These are phyloP conservation scores for Salvelinus namaycush DNA, from an alignment of 2,113 vertebrate genomes.

Conservation along the genomic window DNA sequence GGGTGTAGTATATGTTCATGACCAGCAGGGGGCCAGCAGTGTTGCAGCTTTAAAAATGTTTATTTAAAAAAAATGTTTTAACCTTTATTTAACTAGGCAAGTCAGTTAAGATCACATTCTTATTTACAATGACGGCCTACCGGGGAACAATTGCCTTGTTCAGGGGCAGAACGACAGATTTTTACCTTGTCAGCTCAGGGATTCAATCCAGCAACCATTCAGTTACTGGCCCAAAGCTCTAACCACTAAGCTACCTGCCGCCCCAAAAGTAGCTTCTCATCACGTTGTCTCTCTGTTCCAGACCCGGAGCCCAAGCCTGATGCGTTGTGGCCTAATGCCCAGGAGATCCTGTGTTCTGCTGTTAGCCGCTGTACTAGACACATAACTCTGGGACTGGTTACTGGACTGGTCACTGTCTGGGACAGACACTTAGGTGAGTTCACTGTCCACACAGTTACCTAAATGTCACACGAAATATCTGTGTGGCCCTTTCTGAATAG, in stretches of 20 bases:
- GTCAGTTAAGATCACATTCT: too few relatives aligned
- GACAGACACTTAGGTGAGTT: constrained; percentile 75
- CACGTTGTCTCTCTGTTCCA: constrained; percentile 32
- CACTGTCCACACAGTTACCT: not conserved
- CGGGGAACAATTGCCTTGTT: too few relatives aligned
- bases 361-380: constrained; percentile 72
- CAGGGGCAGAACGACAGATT: too few relatives aligned
- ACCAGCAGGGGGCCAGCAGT: constrained; percentile 19
- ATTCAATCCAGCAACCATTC: too few relatives aligned
- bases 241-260: too few relatives aligned
- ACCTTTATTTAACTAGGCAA: too few relatives aligned
- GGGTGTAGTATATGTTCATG: not conserved
- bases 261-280: not conserved
- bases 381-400: constrained; percentile 78
- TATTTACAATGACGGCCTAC: too few relatives aligned
- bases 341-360: constrained; percentile 76
- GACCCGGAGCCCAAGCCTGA: constrained; percentile 73
- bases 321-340: constrained; percentile 82
- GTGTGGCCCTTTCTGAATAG: too few relatives aligned
- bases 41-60: not conserved
- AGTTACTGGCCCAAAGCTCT: too few relatives aligned
- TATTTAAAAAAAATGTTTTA: too few relatives aligned
- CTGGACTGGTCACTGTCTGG: constrained; percentile 81
- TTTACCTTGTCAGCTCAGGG: too few relatives aligned
- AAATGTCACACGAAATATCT: too few relatives aligned